Evolutionary conservation across 1,140 invertebrate species (phyloP).

Genomic region (Hyles euphorbiae): DNA sequence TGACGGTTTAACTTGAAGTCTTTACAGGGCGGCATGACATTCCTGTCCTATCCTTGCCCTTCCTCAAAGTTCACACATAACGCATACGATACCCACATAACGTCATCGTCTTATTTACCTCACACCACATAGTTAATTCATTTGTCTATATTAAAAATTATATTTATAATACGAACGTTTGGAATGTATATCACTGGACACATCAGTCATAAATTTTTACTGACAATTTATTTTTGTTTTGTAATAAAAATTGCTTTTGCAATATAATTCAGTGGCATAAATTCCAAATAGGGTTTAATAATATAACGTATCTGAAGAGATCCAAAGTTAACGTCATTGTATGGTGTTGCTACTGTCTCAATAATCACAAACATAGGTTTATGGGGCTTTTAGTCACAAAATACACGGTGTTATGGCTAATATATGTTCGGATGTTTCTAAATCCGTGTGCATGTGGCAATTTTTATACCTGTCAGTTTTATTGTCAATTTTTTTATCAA

Average conservation of each 20-base stretch:
- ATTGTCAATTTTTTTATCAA: no score
- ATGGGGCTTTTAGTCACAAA: constrained; percentile 53
- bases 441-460: constrained; percentile 30
- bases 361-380: constrained; percentile 57
- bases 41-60: constrained; percentile 14
- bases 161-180: not conserved
- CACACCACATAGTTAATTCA: constrained; percentile 34
- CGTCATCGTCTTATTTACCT: constrained; percentile 33
- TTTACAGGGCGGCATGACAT: constrained; percentile 3
- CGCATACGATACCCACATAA: constrained; percentile 11
- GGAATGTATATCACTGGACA: no score
- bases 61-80: not conserved
- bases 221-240: no score
- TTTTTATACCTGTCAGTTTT: constrained; percentile 2
- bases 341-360: constrained; percentile 59
- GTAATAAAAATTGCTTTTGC: no score
- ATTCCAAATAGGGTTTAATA: no score
- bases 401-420: constrained; percentile 66
- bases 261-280: no score
- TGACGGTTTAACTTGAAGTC: not conserved
- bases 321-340: constrained; percentile 45
- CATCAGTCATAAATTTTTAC: no score
- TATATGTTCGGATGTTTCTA: constrained; percentile 64
- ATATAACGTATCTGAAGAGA: constrained; percentile 28
- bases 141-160: constrained; percentile 21